Evolutionary conservation across 2,113 vertebrate genomes (phyloP).

Genomic region (Sialia sialis): DNA sequence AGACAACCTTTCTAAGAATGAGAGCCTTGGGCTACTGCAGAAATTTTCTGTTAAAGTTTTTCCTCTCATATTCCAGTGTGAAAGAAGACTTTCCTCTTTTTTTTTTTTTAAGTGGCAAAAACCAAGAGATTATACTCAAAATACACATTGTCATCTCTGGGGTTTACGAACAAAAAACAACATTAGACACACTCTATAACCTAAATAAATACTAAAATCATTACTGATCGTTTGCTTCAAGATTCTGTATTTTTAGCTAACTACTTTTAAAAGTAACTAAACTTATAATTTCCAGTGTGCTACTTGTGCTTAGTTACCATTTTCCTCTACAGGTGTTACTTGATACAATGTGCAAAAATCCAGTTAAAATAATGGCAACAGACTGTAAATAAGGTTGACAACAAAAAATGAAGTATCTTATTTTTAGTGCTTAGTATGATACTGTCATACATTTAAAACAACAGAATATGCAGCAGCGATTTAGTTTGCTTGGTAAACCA

Average conservation of each 20-base stretch:
- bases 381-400: slow-evolving; percentile 74
- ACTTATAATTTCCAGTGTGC: slow-evolving; percentile 59
- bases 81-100: background rate
- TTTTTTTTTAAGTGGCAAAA: slow-evolving; percentile 6
- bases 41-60: background rate
- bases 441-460: slow-evolving; percentile 66
- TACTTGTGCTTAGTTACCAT: slow-evolving; percentile 71
- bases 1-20: slow-evolving; percentile 38
- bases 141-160: background rate
- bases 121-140: background rate
- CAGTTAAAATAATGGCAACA: slow-evolving; percentile 62
- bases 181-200: background rate
- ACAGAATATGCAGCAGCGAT: slow-evolving; percentile 69
- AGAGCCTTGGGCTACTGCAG: slow-evolving; percentile 15
- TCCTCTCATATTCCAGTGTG: slow-evolving; percentile 33
- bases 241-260: slow-evolving; percentile 21
- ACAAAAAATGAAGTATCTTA: slow-evolving; percentile 55
- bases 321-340: slow-evolving; percentile 47
- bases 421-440: slow-evolving; percentile 63
- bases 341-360: slow-evolving; percentile 62
- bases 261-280: slow-evolving; percentile 33
- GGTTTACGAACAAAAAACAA: background rate
- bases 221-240: slow-evolving; percentile 3
- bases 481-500: slow-evolving; percentile 69
- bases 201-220: slow-evolving; percentile 53